A percentile compares a stretch with the other conserved stretches of the same genome.
Evolutionary conservation across 1,140 invertebrate genomes (phyloP).

Genomic region (Trichomalopsis sarcophagae): DNA sequence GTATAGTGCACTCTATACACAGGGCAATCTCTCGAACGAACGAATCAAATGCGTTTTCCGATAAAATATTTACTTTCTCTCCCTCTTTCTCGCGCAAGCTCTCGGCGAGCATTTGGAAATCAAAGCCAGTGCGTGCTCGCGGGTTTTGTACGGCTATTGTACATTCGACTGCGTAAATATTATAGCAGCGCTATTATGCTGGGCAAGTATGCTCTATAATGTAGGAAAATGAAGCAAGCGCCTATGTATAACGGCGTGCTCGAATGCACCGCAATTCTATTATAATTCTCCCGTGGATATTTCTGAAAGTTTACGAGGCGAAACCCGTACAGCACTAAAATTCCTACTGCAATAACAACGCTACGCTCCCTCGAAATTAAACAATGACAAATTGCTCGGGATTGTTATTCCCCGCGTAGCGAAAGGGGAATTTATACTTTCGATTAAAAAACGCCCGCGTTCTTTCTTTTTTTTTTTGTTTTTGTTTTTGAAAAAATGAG

Average conservation of each 20-base stretch:
- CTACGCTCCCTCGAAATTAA: background rate
- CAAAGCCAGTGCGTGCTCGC: background rate
- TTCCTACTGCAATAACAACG: background rate
- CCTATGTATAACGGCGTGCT: background rate
- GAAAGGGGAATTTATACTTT: background rate
- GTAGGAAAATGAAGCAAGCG: background rate
- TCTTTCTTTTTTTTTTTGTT: too few species aligned
- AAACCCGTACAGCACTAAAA: background rate
- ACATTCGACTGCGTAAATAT: background rate
- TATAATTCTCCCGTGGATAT: background rate
- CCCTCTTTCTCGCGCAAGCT: too few species aligned
- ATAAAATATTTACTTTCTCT: too few species aligned
- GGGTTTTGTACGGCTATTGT: background rate
- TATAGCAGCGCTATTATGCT: background rate
- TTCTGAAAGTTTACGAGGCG: background rate
- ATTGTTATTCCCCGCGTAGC: background rate
- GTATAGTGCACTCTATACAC: too few species aligned
- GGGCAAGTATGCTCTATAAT: background rate
- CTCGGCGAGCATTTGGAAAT: background rate
- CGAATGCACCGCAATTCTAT: background rate
- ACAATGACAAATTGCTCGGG: background rate
- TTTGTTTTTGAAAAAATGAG: too few species aligned
- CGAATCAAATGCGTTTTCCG: too few species aligned
- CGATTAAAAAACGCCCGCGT: background rate
- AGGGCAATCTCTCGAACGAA: too few species aligned